Base-by-base conservation (phyloP, 1,140 invertebrate species). In the Caenorhabditis briggsae region DNA sequence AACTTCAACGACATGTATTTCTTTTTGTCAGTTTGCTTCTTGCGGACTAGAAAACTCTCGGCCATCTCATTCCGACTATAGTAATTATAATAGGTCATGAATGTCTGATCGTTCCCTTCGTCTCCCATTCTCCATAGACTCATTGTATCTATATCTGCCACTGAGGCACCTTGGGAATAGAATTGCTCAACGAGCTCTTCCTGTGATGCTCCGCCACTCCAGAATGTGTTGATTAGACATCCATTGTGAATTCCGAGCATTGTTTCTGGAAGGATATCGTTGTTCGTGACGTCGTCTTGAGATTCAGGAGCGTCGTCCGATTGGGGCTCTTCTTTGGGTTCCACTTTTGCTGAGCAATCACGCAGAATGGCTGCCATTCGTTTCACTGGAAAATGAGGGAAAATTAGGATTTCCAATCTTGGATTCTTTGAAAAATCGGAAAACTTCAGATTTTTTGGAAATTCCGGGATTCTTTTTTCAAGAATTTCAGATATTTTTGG, bases 1-100 rank as follows among this genome's bases (percentile, higher is more conserved):
- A 88, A 88, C n/a, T 83, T 70, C 2, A 74, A 82, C 20, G 65
- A 41, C 82, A 88, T 84, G 82, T 88, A 88, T 82, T 88, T 88
- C 83, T 85, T 88, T 43, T 82, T 84, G 43, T 88, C 88, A 12
- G 18, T 23, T 14, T 33, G 58, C 50, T 85, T 88, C 58, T 84
- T 84, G 2, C 50, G n/a, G 18, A 18, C 23, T 16, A 82, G 65
- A 61, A 56, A 82, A 64, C 58, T 85, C 48, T 58, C 82, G 55
- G 46, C 55, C 74, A 56, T 88, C 83, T 59, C 83, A 53, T 48
- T 43, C 23, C 50, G 82, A 7, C 16, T 53, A 50, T 78, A 78
- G 50, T 78, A 78, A 78, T 78, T 78, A 23, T 78, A 78, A 12
- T 78, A 78, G 1, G 18, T 8, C 70, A 78, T 78, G 20, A 78